Evolutionary conservation across 2,797 vertebrate species (phyloP).

Genomic region (Meriones psammophilus): DNA sequence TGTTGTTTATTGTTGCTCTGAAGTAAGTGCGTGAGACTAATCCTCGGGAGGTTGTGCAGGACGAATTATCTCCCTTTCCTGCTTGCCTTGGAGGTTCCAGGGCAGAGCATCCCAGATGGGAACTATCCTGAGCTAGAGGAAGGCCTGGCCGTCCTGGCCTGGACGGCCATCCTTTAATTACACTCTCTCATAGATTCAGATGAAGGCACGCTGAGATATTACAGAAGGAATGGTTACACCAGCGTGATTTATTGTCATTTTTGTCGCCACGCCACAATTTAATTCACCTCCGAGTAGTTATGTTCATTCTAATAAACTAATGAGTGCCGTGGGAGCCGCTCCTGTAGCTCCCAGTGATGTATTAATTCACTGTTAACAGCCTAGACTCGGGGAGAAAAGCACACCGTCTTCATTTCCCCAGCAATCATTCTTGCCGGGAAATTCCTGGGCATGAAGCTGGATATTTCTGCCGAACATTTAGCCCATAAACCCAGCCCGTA

Average conservation of each 20-base stretch:
- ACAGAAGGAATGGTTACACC: neutral
- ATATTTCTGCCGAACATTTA: conserved; percentile 36
- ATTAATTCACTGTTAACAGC: conserved; percentile 50
- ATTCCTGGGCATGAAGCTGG: conserved; percentile 52
- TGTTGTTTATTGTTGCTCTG: neutral
- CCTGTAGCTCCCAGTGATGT: conserved; percentile 14
- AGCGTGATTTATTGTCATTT: conserved; percentile 55
- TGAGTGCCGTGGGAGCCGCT: neutral
- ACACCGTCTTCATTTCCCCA: neutral
- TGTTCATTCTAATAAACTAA: conserved; percentile 72
- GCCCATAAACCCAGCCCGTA: conserved; percentile 39
- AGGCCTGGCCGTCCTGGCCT: no score
- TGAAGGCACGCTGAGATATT: neutral
- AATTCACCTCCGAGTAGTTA: conserved; percentile 22
- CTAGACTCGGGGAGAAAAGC: neutral
- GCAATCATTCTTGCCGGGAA: conserved; percentile 44
- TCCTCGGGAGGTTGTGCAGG: neutral
- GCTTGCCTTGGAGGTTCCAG: neutral
- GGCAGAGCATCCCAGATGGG: neutral
- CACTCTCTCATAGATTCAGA: neutral
- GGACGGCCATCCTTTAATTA: conserved; percentile 16
- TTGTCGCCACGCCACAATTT: conserved; percentile 55
- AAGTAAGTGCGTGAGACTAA: neutral
- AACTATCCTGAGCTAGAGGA: neutral
- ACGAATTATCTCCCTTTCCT: neutral